These are phyloP conservation scores for Istiophorus platypterus DNA, from an alignment of 2,113 vertebrate genomes.

Conservation along the genomic window DNA sequence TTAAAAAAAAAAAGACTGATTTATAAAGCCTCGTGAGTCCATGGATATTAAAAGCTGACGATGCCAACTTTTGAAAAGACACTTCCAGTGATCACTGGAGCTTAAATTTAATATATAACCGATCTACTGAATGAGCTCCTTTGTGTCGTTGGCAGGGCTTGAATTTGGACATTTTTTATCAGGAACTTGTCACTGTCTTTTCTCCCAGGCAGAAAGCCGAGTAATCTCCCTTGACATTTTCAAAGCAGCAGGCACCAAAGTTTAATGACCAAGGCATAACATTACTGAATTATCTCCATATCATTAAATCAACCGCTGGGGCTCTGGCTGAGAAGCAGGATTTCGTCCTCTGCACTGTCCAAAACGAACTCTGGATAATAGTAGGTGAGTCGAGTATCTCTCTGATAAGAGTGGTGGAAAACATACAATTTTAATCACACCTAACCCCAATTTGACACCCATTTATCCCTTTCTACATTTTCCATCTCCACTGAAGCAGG, in stretches of 20 bases:
- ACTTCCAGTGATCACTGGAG: conserved; percentile 11
- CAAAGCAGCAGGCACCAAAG: conserved; percentile 50
- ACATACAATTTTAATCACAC: conserved; percentile 25
- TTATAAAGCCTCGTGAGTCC: conserved; percentile 20
- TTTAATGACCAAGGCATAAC: conserved; percentile 24
- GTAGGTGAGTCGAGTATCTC: conserved; percentile 40
- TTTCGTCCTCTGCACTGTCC: conserved; percentile 29
- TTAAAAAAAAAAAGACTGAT: conserved; percentile 10
- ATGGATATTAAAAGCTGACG: conserved; percentile 44
- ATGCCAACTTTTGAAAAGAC: conserved; percentile 17
- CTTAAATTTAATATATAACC: conserved; percentile 31
- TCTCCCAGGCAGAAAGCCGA: conserved; percentile 33
- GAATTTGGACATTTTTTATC: conserved; percentile 15
- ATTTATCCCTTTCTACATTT: conserved; percentile 1
- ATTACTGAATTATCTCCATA: conserved; percentile 37
- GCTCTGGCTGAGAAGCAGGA: conserved; percentile 20
- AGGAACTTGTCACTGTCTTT: neutral
- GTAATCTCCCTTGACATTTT: conserved; percentile 59
- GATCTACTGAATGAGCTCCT: neutral
- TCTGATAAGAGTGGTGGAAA: conserved; percentile 42
- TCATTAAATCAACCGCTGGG: conserved; percentile 7
- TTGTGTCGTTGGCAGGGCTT: neutral
- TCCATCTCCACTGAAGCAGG: neutral
- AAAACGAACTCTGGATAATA: conserved; percentile 13
- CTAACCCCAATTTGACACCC: neutral